These are phyloP conservation scores for Saccostrea cuccullata DNA, from an alignment of 1,140 invertebrate genomes.

Conservation along the genomic window DNA sequence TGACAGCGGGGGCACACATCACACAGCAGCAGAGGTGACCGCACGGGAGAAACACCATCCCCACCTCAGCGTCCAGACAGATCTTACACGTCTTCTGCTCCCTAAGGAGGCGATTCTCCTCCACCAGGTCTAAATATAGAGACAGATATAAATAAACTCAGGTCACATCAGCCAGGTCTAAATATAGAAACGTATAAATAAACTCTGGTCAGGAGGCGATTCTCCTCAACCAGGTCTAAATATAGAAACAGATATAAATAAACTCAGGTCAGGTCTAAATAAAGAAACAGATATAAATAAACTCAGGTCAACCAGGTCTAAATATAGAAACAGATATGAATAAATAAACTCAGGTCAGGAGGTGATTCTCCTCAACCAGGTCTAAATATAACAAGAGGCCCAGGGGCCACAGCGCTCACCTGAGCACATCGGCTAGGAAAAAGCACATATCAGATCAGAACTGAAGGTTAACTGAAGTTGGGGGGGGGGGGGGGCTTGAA, in stretches of 20 bases:
- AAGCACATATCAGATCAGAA: too few species aligned
- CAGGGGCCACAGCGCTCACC: too few species aligned
- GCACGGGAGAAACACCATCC: constrained; percentile 92
- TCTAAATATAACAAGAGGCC: constrained; percentile 33
- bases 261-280: constrained; percentile 71
- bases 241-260: not conserved
- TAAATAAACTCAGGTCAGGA: constrained; percentile 72
- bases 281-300: not conserved
- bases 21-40: constrained; percentile 91
- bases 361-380: constrained; percentile 55
- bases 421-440: too few species aligned
- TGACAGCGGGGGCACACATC: constrained; percentile 87
- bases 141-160: not conserved
- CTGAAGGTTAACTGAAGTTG: too few species aligned
- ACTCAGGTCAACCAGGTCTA: constrained; percentile 15
- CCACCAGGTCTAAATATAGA: constrained; percentile 43
- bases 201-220: constrained; percentile 72
- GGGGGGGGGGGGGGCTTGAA: too few species aligned
- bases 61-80: constrained; percentile 92
- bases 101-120: constrained; percentile 80
- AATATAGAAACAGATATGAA: not conserved
- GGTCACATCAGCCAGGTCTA: constrained; percentile 74
- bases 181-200: not conserved
- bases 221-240: constrained; percentile 56
- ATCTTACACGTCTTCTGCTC: constrained; percentile 93